Percentiles rank a stretch among this genome's conserved stretches.
These are phyloP conservation scores for Actinostola sp. DNA, from an alignment of 92 coral and sea anemone species.

Conservation along the genomic window DNA sequence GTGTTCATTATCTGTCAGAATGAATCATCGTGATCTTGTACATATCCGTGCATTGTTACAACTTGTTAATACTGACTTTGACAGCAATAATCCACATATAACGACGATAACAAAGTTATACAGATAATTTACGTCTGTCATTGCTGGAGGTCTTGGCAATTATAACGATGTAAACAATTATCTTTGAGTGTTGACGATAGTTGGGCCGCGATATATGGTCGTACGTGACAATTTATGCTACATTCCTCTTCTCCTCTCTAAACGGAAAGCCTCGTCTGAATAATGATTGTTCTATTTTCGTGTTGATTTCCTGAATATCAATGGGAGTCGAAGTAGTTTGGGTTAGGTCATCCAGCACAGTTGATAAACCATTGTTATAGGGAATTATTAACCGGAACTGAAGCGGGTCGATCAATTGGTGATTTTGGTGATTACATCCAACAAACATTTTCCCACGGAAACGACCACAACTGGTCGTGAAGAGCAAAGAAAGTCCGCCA, in stretches of 20 bases:
- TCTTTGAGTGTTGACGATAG: background rate
- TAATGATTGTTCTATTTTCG: constrained; percentile 6
- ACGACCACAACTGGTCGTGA: constrained; percentile 74
- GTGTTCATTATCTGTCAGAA: background rate
- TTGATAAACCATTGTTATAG: constrained; percentile 10
- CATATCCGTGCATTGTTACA: constrained; percentile 6
- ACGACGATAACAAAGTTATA: background rate
- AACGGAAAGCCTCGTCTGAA: constrained; percentile 1
- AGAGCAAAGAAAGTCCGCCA: constrained; percentile 76
- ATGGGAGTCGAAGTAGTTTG: constrained; percentile 2
- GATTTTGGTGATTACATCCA: constrained; percentile 62
- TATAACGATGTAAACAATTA: background rate
- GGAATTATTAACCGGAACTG: constrained; percentile 52
- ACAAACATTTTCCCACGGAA: constrained; percentile 90
- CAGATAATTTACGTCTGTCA: background rate
- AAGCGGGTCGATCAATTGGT: constrained; percentile 54
- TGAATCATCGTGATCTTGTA: background rate
- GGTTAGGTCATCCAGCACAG: constrained; percentile 11
- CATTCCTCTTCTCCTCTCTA: background rate
- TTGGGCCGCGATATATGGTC: background rate
- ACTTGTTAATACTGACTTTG: too few species aligned
- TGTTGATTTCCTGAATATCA: constrained; percentile 22
- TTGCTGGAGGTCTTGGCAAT: background rate
- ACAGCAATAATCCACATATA: too few species aligned
- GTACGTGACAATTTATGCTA: constrained; percentile 2